Percentiles rank a stretch among this genome's conserved stretches.
Evolutionary conservation across 1,140 invertebrate species (phyloP).

Genomic region (Psilanteris sp.): DNA sequence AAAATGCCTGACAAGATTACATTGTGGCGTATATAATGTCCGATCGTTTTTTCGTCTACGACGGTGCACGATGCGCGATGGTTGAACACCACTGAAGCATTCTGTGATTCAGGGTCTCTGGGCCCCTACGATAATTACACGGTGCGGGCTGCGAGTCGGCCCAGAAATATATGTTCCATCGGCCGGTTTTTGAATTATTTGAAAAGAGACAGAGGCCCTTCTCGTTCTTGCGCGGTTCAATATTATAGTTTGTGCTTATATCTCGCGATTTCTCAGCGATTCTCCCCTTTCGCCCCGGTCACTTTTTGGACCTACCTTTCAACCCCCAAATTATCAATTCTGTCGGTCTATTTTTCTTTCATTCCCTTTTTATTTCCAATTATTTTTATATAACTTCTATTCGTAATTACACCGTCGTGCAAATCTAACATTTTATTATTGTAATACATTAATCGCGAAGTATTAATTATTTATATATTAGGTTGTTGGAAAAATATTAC

Average conservation of each 20-base stretch:
- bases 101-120: constrained; percentile 74
- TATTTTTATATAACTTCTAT: constrained; percentile 36
- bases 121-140: constrained; percentile 80
- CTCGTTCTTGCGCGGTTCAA: constrained; percentile 66
- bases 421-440: too few species aligned
- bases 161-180: constrained; percentile 80
- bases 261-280: constrained; percentile 73
- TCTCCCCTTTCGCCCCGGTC: constrained; percentile 38
- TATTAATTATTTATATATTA: too few species aligned
- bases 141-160: constrained; percentile 74
- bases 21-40: constrained; percentile 37
- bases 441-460: too few species aligned
- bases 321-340: constrained; percentile 43
- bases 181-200: constrained; percentile 80
- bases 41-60: constrained; percentile 49
- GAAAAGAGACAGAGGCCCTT: constrained; percentile 79
- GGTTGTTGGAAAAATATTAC: too few species aligned
- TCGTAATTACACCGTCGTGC: too few species aligned
- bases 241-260: constrained; percentile 75
- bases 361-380: constrained; percentile 21
- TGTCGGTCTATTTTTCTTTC: constrained; percentile 25
- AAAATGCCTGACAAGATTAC: constrained; percentile 31
- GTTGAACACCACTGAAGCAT: constrained; percentile 77
- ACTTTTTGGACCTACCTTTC: constrained; percentile 38
- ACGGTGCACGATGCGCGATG: constrained; percentile 38